Evolutionary conservation across 2,113 vertebrate species (phyloP), one percentile per base, ranked within the genome.

Genomic region (Archocentrus centrarchus): DNA sequence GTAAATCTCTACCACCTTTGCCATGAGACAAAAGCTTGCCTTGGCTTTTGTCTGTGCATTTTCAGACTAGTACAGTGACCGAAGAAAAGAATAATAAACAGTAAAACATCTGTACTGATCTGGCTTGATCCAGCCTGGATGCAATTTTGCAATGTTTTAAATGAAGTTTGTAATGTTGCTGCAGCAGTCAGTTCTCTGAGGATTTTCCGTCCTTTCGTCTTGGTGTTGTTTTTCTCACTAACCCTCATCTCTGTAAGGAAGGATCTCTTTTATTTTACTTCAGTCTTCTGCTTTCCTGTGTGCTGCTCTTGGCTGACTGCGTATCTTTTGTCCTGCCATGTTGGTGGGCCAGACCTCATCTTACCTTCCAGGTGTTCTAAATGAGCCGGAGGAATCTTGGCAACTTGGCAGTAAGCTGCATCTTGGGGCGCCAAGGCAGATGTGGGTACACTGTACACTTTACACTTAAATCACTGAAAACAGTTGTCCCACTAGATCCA

Each of bases 311-410:
- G 61, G 76, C 32, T 13, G 7, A 64, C 82, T 82, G 73, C 44
- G 47, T 60, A 32, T 80, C 80, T 81, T 89, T 89, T 87, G 80
- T 83, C 55, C 63, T 58, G 59, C 15, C 47, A 6, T 79, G 82
- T 60, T 78, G 87, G 78, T 89, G 81, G 83, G 85, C 84, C 55
- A 14, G 77, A 81, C 39, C 66, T 83, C 83, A 57, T 60, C 68
- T 91, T 82, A 93, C 89, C 92, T 87, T 85, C 86, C 91, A 91
- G 94, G 92, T 93, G 92, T 88, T 85, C 87, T 64, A 18, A 93
- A 83, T 83, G 75, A 92, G 80, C 79, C 60, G 1, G 47, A n/a
- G 27, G 77, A 89, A 50, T 81, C 86, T 73, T 82, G 47, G 86
- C 84, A 92, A 89, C 81, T 64, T 39, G 59, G 47, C 61, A 68